These are phyloP conservation scores for Phaedon cochleariae DNA, from an alignment of 2,888 invertebrate species.

Conservation along the genomic window DNA sequence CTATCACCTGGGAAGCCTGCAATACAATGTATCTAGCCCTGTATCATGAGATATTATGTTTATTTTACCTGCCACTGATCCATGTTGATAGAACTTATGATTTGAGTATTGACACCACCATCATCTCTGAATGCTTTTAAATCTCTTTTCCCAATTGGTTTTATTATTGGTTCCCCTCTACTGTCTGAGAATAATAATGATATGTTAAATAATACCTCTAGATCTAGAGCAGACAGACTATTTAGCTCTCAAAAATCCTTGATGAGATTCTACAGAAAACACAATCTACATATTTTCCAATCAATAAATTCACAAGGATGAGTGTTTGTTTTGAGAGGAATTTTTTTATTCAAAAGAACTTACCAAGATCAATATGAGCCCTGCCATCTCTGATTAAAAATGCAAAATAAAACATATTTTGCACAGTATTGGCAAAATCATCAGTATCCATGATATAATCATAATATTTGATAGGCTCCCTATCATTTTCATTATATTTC, in stretches of 20 bases:
- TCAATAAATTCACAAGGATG: no score
- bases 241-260: no score
- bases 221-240: no score
- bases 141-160: conserved; percentile 48
- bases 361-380: conserved; percentile 65
- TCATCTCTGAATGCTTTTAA: conserved; percentile 49
- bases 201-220: no score
- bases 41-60: no score
- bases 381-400: conserved; percentile 69
- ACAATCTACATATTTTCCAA: no score
- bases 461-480: conserved; percentile 67
- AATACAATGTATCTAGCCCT: no score
- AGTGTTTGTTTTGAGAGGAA: not conserved
- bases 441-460: conserved; percentile 68
- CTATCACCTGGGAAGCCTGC: no score
- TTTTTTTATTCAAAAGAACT: conserved; percentile 25
- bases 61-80: conserved; percentile 68
- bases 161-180: conserved; percentile 47
- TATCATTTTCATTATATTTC: conserved; percentile 59
- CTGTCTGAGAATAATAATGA: conserved; percentile 41
- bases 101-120: conserved; percentile 64
- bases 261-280: no score
- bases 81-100: conserved; percentile 67
- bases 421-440: conserved; percentile 69
- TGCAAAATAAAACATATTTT: conserved; percentile 73